phyloP scores from a whole-genome alignment of 2,888 invertebrate genomes.

The Euproctis similis region DNA sequence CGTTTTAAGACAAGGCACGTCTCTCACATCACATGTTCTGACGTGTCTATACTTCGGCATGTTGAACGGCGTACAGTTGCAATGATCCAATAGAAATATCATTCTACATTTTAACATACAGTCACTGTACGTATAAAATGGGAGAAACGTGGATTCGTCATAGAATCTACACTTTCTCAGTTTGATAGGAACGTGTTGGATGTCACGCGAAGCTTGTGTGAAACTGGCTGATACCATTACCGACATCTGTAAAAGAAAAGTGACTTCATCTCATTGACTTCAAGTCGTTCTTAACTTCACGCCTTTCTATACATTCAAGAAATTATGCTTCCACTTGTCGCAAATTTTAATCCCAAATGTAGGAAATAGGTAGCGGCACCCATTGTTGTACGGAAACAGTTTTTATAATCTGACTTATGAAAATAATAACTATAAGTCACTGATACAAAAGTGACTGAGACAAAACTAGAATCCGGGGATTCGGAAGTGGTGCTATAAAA shows the following conservation, averaged over 20 bases:
- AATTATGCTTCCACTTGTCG: too few relatives aligned
- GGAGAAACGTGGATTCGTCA: slow-evolving; percentile 63
- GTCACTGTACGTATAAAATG: slow-evolving; percentile 75
- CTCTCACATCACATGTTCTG: slow-evolving; percentile 66
- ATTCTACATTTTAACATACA: slow-evolving; percentile 76
- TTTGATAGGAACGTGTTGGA: slow-evolving; percentile 53
- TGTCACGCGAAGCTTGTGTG: slow-evolving; percentile 62
- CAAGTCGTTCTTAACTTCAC: too few relatives aligned
- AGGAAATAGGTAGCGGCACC: too few relatives aligned
- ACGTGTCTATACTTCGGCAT: slow-evolving; percentile 56
- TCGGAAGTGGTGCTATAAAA: too few relatives aligned
- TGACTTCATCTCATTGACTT: too few relatives aligned
- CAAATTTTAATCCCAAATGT: too few relatives aligned
- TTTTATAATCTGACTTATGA: too few relatives aligned
- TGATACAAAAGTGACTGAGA: too few relatives aligned
- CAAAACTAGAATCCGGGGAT: too few relatives aligned
- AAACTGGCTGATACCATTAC: slow-evolving; percentile 57
- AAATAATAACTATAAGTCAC: too few relatives aligned
- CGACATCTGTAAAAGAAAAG: slow-evolving; percentile 54
- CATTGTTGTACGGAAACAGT: too few relatives aligned
- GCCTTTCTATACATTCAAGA: too few relatives aligned
- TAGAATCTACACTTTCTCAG: slow-evolving; percentile 75
- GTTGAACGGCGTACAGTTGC: slow-evolving; percentile 76
- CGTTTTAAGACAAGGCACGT: slow-evolving; percentile 62
- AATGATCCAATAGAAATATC: slow-evolving; percentile 62